Conservation (phyloP, 2,888 invertebrate genomes). For the Machimus atricapillus region DNA sequence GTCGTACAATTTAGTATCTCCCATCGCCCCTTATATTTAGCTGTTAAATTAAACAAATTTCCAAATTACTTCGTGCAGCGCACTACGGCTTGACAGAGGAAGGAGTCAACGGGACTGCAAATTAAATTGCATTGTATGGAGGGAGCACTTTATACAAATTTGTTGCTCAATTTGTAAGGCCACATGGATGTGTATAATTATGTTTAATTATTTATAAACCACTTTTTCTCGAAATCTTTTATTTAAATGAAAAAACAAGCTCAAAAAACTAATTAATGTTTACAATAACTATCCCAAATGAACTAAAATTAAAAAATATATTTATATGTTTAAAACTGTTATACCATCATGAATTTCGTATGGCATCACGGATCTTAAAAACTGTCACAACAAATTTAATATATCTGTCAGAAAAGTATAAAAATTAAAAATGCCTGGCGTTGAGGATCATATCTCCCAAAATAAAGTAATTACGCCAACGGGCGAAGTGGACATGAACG, state of each 20-base stretch:
- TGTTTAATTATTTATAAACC: not conserved
- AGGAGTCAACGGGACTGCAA: not conserved
- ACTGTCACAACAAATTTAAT: not conserved
- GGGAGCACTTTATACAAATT: not conserved
- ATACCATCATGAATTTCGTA: not conserved
- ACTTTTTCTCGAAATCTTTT: not conserved
- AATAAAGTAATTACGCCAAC: not conserved
- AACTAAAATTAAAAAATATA: not conserved
- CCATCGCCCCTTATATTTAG: not conserved
- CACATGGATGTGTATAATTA: not conserved
- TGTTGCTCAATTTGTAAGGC: not conserved
- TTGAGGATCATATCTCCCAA: not conserved
- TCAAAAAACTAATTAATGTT: not conserved
- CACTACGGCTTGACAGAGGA: not conserved
- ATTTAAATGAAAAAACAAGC: not conserved
- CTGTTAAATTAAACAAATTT: not conserved
- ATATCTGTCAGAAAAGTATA: not conserved
- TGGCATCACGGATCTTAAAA: not conserved
- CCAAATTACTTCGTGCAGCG: not conserved
- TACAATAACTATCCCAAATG: not conserved
- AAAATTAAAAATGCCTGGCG: not conserved
- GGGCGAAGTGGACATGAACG: not conserved
- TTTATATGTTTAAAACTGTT: not conserved
- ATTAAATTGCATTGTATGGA: not conserved
- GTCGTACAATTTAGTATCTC: slow-evolving; percentile 87